Evolutionary conservation across 2,888 invertebrate genomes (phyloP).

Genomic region (Glaucopsyche alexis): DNA sequence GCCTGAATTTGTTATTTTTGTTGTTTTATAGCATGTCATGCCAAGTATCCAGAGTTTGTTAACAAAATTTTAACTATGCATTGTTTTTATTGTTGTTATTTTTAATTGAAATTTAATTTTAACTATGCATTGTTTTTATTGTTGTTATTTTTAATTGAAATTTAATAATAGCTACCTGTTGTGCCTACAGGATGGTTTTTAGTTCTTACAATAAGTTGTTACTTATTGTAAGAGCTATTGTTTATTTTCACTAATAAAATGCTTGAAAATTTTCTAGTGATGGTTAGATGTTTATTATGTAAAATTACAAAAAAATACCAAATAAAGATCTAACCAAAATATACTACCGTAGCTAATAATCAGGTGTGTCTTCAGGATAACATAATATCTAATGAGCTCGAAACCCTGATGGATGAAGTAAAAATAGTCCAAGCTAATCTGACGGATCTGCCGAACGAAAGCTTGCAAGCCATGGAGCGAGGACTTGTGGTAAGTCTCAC

Average conservation of each 20-base stretch:
- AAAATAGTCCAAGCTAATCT: conserved; percentile 84
- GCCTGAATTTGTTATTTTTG: conserved; percentile 41
- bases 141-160: conserved; percentile 38
- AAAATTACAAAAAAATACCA: neutral
- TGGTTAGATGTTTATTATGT: conserved; percentile 13
- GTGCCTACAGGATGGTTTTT: neutral
- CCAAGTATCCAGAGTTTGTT: conserved; percentile 47
- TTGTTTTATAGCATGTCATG: conserved; percentile 62
- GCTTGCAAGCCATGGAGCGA: conserved; percentile 85
- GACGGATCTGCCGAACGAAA: conserved; percentile 84
- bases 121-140: conserved; percentile 44
- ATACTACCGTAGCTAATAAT: conserved; percentile 54
- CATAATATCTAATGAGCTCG: conserved; percentile 84
- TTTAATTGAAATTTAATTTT: too few relatives aligned
- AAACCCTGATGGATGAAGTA: conserved; percentile 84
- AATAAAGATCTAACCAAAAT: conserved; percentile 26
- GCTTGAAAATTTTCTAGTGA: neutral
- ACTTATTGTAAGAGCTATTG: neutral
- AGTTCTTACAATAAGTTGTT: neutral
- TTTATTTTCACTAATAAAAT: conserved; percentile 16
- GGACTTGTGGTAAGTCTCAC: conserved; percentile 84
- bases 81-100: conserved; percentile 43
- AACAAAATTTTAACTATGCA: conserved; percentile 25
- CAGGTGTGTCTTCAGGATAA: conserved; percentile 80
- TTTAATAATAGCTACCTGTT: neutral